Conservation (phyloP, 2,113 vertebrate genomes). For the Lynx canadensis region DNA sequence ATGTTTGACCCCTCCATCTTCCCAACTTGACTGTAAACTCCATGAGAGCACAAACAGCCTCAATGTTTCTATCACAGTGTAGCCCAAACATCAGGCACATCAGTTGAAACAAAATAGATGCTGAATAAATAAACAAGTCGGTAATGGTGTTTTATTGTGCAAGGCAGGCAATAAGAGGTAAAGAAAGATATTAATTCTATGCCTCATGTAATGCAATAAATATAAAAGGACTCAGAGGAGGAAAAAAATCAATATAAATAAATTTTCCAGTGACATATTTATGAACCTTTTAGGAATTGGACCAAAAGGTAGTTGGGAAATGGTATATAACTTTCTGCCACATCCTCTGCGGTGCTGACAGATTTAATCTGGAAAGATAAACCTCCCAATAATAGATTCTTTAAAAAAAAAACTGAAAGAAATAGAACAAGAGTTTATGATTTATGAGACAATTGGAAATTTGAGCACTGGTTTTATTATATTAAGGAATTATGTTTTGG, state of each 20-base stretch:
- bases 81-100: neutral
- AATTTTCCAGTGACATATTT: constrained; percentile 59
- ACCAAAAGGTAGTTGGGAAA: constrained; percentile 32
- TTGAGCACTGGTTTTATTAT: neutral
- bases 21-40: neutral
- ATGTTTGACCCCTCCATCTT: neutral
- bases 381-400: neutral
- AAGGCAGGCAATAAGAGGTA: neutral
- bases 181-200: constrained; percentile 56
- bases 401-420: neutral
- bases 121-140: constrained; percentile 41
- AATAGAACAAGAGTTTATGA: neutral
- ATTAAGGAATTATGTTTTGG: neutral
- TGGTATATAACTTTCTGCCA: neutral
- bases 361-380: constrained; percentile 45
- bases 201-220: constrained; percentile 38
- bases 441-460: constrained; percentile 1
- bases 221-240: constrained; percentile 36
- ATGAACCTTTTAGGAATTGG: constrained; percentile 58
- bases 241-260: constrained; percentile 65
- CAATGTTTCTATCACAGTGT: neutral
- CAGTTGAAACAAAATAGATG: neutral
- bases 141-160: neutral
- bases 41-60: neutral
- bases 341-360: constrained; percentile 1